phyloP scores from a whole-genome alignment of 1,140 invertebrate genomes.

The Camponotus vicinus region DNA sequence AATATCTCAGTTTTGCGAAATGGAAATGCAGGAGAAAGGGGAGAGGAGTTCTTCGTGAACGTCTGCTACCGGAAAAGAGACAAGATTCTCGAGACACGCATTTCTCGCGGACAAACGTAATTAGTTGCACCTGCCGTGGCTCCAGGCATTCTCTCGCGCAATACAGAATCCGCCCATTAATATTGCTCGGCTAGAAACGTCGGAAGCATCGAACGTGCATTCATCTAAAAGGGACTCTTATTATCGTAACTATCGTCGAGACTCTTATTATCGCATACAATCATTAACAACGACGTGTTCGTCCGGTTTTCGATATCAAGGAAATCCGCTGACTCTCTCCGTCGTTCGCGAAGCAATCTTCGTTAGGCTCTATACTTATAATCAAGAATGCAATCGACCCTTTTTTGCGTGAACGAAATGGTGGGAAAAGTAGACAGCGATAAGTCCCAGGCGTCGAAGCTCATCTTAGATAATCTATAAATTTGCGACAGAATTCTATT shows the following conservation, averaged over 20 bases:
- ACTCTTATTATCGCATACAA: slow-evolving; percentile 54
- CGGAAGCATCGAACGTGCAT: slow-evolving; percentile 33
- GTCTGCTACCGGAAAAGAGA: background rate
- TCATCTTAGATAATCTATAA: too few species aligned
- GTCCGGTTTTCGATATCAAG: slow-evolving; percentile 46
- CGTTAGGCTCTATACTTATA: background rate
- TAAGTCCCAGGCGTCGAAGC: background rate
- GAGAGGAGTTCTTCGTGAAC: background rate
- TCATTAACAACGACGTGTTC: background rate
- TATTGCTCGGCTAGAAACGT: slow-evolving; percentile 33
- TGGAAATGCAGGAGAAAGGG: too few species aligned
- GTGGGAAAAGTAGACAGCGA: slow-evolving; percentile 1
- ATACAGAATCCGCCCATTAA: slow-evolving; percentile 60
- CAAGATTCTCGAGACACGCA: background rate
- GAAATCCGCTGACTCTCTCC: background rate
- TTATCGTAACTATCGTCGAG: slow-evolving; percentile 50
- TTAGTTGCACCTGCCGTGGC: slow-evolving; percentile 66
- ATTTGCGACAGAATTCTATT: too few species aligned
- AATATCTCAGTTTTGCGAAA: background rate
- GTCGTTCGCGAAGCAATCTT: background rate
- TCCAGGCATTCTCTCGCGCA: slow-evolving; percentile 35
- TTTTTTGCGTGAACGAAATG: background rate
- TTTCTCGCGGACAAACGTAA: slow-evolving; percentile 43
- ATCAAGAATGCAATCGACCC: slow-evolving; percentile 8
- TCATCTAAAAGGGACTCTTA: slow-evolving; percentile 25